phyloP scores from a whole-genome alignment of 2,113 vertebrate genomes.

The Callipepla squamata region DNA sequence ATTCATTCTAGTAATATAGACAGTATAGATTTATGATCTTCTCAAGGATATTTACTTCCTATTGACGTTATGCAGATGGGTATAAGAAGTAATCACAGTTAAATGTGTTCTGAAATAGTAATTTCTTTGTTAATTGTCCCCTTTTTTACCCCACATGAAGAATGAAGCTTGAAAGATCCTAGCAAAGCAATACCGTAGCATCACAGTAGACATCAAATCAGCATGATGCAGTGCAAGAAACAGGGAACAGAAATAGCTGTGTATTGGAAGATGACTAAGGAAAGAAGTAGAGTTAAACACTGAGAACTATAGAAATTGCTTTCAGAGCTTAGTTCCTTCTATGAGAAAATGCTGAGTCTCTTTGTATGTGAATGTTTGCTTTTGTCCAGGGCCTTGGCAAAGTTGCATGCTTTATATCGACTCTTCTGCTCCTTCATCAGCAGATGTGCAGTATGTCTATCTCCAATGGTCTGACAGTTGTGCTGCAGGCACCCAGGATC shows the following conservation, averaged over 20 bases:
- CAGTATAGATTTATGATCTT: background rate
- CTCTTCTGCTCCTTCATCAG: background rate
- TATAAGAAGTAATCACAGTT: background rate
- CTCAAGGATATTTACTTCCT: background rate
- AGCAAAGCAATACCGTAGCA: background rate
- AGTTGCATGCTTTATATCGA: background rate
- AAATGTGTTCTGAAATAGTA: background rate
- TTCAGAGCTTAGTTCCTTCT: background rate
- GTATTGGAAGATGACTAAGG: background rate
- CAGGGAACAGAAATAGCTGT: background rate
- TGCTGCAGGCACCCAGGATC: background rate
- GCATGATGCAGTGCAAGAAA: background rate
- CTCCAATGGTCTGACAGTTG: background rate
- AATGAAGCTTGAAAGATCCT: background rate
- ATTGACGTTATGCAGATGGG: background rate
- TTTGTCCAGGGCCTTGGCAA: background rate
- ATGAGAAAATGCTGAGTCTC: background rate
- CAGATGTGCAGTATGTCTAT: background rate
- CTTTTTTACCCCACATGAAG: background rate
- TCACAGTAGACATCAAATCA: background rate
- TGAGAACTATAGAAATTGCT: background rate
- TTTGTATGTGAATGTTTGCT: background rate
- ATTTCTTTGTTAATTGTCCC: background rate
- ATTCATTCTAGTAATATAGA: background rate
- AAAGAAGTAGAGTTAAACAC: background rate